These are phyloP conservation scores for Cotesia congregata DNA, from an alignment of 2,888 invertebrate genomes.

Conservation along the genomic window DNA sequence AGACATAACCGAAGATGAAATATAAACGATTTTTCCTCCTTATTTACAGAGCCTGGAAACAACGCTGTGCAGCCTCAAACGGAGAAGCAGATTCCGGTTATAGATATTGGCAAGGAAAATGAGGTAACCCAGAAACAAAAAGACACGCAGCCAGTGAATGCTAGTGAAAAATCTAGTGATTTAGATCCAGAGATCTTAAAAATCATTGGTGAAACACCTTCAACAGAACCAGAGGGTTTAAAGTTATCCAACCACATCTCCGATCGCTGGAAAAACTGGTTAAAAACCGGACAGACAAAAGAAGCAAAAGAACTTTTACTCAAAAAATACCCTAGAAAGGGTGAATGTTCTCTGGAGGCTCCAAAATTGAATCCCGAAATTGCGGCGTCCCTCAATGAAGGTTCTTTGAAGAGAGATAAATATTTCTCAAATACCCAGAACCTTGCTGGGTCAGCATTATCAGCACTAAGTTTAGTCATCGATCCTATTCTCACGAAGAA, in stretches of 20 bases:
- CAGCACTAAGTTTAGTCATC: conserved; percentile 42
- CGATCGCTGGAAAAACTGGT: conserved; percentile 43
- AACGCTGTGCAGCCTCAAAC: not conserved
- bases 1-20: conserved; percentile 6
- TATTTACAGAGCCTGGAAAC: conserved; percentile 2
- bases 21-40: not conserved
- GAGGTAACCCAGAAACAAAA: not conserved
- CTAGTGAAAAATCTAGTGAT: not conserved
- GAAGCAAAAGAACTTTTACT: conserved; percentile 40
- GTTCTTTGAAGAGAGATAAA: conserved; percentile 46
- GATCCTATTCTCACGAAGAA: conserved; percentile 38
- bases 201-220: conserved; percentile 23
- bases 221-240: conserved; percentile 33
- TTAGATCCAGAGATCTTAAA: conserved; percentile 16
- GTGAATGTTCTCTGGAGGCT: conserved; percentile 44
- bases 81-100: not conserved
- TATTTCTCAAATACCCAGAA: conserved; percentile 44
- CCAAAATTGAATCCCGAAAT: conserved; percentile 45
- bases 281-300: conserved; percentile 42
- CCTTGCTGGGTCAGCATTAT: conserved; percentile 43
- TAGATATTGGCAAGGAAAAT: not conserved
- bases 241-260: conserved; percentile 19
- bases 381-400: conserved; percentile 40
- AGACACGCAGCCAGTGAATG: not conserved
- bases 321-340: conserved; percentile 43